Conservation (phyloP, 2,113 vertebrate species). For the Loxodonta africana region DNA sequence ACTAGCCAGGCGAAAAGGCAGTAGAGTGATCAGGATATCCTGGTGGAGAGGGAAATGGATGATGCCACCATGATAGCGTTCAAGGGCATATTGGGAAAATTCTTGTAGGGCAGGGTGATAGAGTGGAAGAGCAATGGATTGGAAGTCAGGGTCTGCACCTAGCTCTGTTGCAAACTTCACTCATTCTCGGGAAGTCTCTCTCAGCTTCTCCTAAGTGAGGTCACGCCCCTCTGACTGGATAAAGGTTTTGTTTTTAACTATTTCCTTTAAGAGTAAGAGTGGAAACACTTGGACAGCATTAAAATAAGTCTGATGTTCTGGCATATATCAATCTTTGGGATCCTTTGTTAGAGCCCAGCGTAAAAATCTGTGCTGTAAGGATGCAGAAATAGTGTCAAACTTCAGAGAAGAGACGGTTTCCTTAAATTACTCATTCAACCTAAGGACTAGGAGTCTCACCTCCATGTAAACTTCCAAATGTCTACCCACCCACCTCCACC, state of each 20-base stretch:
- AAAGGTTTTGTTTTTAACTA: neutral
- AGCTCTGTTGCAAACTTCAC: neutral
- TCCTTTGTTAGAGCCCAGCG: neutral
- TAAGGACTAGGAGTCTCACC: neutral
- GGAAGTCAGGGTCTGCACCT: neutral
- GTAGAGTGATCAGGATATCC: neutral
- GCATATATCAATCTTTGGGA: neutral
- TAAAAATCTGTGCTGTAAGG: neutral
- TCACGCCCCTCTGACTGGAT: neutral
- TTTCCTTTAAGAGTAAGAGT: slow-evolving; percentile 9
- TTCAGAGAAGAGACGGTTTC: neutral
- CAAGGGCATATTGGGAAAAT: neutral
- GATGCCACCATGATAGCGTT: no score
- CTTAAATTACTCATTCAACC: neutral
- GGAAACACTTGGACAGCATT: neutral
- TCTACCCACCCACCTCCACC: neutral
- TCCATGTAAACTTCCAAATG: neutral
- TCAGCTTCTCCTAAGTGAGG: neutral
- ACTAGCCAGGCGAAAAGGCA: neutral
- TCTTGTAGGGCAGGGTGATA: neutral
- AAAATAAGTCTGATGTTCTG: neutral
- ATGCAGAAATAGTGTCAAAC: neutral
- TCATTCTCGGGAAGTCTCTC: neutral
- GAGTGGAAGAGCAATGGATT: neutral
- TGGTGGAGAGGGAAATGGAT: neutral